A percentile compares a stretch with the other conserved stretches of the same genome.
phyloP scores from a whole-genome alignment of 2,888 invertebrate genomes.

The Spialia ferax region DNA sequence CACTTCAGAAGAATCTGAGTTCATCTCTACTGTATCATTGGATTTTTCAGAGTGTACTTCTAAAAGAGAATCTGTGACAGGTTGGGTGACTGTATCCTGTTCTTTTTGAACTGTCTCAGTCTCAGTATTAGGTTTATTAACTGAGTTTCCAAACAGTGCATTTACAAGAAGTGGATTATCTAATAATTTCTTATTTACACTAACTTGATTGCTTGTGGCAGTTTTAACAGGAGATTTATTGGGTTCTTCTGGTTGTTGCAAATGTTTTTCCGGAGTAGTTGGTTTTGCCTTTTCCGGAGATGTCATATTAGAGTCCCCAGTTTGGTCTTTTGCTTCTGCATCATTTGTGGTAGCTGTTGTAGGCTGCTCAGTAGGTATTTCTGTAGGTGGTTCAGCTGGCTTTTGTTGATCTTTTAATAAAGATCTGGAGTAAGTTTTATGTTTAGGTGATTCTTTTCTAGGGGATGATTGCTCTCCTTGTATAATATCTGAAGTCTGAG shows the following conservation, averaged over 20 bases:
- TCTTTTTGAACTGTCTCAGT: not conserved
- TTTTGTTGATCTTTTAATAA: constrained; percentile 41
- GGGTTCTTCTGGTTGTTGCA: constrained; percentile 45
- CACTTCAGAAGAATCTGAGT: constrained; percentile 66
- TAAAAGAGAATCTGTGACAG: constrained; percentile 39
- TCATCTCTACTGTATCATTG: constrained; percentile 62
- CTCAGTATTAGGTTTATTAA: not conserved
- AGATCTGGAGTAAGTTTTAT: constrained; percentile 38
- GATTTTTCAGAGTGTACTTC: constrained; percentile 55
- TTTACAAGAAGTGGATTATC: constrained; percentile 16
- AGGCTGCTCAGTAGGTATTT: not conserved
- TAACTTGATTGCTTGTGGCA: not conserved
- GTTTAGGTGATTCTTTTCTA: constrained; percentile 7
- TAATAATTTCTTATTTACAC: not conserved
- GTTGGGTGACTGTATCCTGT: not conserved
- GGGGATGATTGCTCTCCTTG: constrained; percentile 15
- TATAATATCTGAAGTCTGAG: not conserved
- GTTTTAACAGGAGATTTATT: constrained; percentile 6
- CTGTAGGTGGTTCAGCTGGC: constrained; percentile 18
- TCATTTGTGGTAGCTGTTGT: not conserved
- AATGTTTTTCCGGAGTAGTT: constrained; percentile 10
- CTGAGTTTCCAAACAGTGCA: constrained; percentile 4
- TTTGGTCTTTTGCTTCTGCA: not conserved
- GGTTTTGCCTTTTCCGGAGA: not conserved
- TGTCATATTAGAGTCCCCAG: not conserved